Conservation (phyloP, 2,888 invertebrate genomes). For the Clepsis dumicolana region DNA sequence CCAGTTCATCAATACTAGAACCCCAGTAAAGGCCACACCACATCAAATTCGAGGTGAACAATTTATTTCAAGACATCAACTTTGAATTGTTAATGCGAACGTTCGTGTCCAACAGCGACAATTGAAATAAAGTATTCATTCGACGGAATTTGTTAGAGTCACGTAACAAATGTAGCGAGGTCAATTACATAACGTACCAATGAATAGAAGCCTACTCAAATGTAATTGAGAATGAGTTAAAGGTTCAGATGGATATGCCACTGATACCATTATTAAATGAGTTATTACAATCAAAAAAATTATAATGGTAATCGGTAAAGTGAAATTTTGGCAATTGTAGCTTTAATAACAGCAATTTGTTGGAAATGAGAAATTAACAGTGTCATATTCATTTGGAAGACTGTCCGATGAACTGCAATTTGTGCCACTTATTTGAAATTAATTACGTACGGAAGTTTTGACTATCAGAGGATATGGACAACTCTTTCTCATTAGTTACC, state of each 20-base stretch:
- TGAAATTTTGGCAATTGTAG: too few species aligned
- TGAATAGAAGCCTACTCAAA: slow-evolving; percentile 21
- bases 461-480: too few species aligned
- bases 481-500: too few species aligned
- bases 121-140: slow-evolving; percentile 53
- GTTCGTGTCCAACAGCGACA: slow-evolving; percentile 2
- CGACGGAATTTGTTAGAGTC: slow-evolving; percentile 56
- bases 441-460: too few species aligned
- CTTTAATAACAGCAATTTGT: too few species aligned
- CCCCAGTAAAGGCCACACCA: slow-evolving; percentile 5
- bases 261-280: too few species aligned
- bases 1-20: neutral
- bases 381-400: too few species aligned
- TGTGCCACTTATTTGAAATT: too few species aligned
- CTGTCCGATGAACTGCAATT: too few species aligned
- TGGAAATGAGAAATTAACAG: too few species aligned
- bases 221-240: neutral
- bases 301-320: too few species aligned
- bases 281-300: too few species aligned
- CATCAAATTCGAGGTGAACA: slow-evolving; percentile 3
- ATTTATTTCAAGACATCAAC: slow-evolving; percentile 25
- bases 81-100: slow-evolving; percentile 23
- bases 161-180: slow-evolving; percentile 62
- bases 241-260: neutral
- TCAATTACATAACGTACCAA: slow-evolving; percentile 30